Conservation (phyloP, 2,113 vertebrate genomes). For the Maccullochella peelii region DNA sequence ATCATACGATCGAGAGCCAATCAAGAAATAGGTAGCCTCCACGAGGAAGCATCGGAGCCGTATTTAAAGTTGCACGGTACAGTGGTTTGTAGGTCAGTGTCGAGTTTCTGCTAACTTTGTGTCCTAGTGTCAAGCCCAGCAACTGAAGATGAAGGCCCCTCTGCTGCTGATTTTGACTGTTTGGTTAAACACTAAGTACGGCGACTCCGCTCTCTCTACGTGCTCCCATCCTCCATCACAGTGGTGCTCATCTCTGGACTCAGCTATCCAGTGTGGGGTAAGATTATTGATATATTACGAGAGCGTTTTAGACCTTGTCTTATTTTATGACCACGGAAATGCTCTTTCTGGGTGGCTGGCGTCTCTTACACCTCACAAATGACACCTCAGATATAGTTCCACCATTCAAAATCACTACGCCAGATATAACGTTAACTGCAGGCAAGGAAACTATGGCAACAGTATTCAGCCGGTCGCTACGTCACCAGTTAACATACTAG, state of each 20-base stretch:
- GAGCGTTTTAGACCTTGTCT: background rate
- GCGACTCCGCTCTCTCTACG: background rate
- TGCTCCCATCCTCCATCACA: constrained; percentile 76
- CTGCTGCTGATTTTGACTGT: constrained; percentile 52
- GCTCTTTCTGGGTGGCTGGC: background rate
- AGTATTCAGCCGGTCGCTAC: too few species aligned
- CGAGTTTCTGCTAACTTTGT: accelerated
- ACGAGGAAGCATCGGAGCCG: constrained; percentile 1
- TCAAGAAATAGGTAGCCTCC: constrained; percentile 22
- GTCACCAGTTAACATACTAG: background rate
- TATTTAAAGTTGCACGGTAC: constrained; percentile 38
- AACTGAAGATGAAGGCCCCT: constrained; percentile 47
- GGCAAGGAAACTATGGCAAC: background rate
- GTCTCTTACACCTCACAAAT: background rate
- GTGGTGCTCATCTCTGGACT: constrained; percentile 85
- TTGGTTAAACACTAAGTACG: background rate
- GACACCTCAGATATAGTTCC: background rate
- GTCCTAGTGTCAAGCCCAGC: accelerated
- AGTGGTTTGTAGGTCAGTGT: accelerated
- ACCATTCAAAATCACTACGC: background rate
- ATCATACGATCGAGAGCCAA: constrained; percentile 61
- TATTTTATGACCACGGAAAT: too few species aligned
- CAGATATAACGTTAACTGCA: too few species aligned
- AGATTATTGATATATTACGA: background rate
- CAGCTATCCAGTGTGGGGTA: constrained; percentile 85